These are phyloP conservation scores for Phaethon lepturus DNA, from an alignment of 2,113 vertebrate genomes.

Conservation along the genomic window DNA sequence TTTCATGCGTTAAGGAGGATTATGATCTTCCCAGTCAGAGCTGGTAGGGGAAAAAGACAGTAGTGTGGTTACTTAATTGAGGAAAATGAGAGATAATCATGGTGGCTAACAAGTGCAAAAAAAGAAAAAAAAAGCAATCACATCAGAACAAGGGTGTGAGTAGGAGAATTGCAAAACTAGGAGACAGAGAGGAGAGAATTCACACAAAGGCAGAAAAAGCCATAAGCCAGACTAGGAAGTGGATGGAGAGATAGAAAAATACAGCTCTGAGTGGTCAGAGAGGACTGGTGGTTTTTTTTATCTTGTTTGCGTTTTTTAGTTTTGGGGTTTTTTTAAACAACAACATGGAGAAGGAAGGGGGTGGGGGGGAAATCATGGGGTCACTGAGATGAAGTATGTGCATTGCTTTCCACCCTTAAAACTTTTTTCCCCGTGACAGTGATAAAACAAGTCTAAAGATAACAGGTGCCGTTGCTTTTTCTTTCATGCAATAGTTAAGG, in stretches of 20 bases:
- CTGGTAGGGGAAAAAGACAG: background rate
- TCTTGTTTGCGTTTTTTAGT: background rate
- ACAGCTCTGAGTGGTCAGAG: background rate
- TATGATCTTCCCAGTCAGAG: background rate
- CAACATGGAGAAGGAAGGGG: background rate
- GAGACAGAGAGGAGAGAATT: background rate
- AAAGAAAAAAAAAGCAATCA: background rate
- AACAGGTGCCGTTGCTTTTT: background rate
- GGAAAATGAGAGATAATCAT: background rate
- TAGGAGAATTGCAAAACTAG: background rate
- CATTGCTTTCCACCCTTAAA: background rate
- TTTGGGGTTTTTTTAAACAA: background rate
- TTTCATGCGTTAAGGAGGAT: background rate
- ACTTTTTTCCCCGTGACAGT: background rate
- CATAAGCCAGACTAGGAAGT: background rate
- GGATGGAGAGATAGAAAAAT: background rate
- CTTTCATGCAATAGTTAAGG: background rate
- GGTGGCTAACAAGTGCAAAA: background rate
- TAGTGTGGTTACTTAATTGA: background rate
- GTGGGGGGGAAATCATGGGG: background rate
- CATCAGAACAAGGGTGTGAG: background rate
- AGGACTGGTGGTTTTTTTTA: background rate
- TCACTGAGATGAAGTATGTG: background rate
- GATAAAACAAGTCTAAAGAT: background rate
- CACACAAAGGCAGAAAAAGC: background rate